Conservation (phyloP, 1,140 invertebrate genomes). For the Bombus turneri region DNA sequence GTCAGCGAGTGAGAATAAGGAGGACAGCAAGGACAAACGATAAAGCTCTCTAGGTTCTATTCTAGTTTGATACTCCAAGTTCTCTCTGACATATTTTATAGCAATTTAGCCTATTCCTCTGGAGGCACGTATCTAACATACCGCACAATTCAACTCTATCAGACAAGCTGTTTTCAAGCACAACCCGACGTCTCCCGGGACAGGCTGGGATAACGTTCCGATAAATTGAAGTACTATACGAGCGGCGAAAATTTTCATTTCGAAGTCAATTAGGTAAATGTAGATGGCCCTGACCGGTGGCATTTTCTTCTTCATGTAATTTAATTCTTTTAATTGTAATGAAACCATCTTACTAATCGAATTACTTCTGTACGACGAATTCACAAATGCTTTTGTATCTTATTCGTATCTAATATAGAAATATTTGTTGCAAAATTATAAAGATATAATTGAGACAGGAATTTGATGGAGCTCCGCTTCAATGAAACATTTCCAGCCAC, state of each 20-base stretch:
- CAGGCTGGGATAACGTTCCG: constrained; percentile 49
- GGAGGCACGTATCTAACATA: constrained; percentile 47
- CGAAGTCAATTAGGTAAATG: constrained; percentile 39
- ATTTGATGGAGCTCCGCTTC: background rate
- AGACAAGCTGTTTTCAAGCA: constrained; percentile 53
- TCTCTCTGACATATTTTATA: constrained; percentile 42
- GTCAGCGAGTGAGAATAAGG: constrained; percentile 20
- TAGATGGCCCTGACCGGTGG: background rate
- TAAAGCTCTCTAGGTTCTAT: constrained; percentile 19
- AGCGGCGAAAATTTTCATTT: constrained; percentile 31
- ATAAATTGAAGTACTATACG: constrained; percentile 51
- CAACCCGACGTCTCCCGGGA: constrained; percentile 30
- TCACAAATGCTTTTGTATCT: background rate
- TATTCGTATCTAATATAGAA: background rate
- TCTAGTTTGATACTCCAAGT: background rate
- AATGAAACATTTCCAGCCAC: background rate
- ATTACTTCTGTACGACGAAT: background rate
- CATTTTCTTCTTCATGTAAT: background rate
- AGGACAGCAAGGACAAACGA: constrained; percentile 18
- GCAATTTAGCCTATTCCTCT: constrained; percentile 30
- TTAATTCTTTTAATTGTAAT: background rate
- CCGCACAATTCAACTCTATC: constrained; percentile 57
- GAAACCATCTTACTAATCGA: background rate
- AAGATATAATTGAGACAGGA: background rate
- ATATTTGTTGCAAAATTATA: background rate